Evolutionary conservation across 2,797 vertebrate species (phyloP), one percentile per base, ranked within the genome.

Genomic region (Danio aesculapii): DNA sequence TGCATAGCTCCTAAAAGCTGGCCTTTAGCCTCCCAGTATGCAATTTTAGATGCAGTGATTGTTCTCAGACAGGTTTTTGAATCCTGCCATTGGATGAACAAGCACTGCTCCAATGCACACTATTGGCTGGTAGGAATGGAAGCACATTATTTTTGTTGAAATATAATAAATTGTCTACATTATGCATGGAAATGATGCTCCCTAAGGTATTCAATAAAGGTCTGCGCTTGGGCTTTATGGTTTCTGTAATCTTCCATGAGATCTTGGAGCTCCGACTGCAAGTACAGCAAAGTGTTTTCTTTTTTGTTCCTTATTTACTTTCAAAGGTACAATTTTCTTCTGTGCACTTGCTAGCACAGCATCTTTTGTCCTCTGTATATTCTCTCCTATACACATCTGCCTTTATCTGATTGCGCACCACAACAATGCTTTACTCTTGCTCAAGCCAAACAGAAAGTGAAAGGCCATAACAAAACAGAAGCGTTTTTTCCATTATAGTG

Each of bases 321-420:
- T 68, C 72, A 83, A 69, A 82, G 81, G 77, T 82, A 83, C 88
- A 89, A 81, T 72, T 17, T 90, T 90, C 91, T 88, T 90, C 86
- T 85, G 84, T 87, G 87, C 88, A 84, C 87, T 91, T 90, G 90
- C 77, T 82, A 77, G 79, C 79, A 75, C 88, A 88, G 85, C 85
- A 83, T 90, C 89, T 88, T 81, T 83, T 84, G 86, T 90, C 85
- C 82, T 58, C 79, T 89, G 86, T 91, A 89, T 90, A 87, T 85
- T 80, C 85, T 81, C 87, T 88, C 82, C 83, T 80, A 14, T 73
- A 89, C 89, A 86, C 89, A 89, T 90, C 90, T 89, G 88, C 88
- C 90, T 87, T 90, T 88, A 91, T 91, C 89, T 88, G 92, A 91
- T 91, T 91, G 90, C 87, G 86, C 86, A 87, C 89, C 86, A 91